Conservation (phyloP, 2,797 vertebrate genomes). For the Falco berigora region DNA sequence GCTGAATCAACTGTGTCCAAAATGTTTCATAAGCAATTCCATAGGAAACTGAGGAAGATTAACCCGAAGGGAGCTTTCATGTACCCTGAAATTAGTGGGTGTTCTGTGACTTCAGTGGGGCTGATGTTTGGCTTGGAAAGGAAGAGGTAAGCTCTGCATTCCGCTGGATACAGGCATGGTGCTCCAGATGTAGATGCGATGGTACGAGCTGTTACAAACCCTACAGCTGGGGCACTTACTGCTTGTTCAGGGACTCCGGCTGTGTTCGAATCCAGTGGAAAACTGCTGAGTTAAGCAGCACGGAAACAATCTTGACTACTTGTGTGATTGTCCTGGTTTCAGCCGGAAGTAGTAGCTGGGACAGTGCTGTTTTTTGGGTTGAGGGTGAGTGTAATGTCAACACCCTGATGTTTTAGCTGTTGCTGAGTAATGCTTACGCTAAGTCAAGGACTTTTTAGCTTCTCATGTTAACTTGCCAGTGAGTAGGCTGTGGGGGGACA, state of each 20-base stretch:
- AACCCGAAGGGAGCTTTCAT: background rate
- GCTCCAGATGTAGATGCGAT: background rate
- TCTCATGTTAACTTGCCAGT: background rate
- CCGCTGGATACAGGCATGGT: background rate
- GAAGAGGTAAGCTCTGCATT: background rate
- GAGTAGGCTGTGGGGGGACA: too few species aligned
- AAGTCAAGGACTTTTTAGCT: background rate
- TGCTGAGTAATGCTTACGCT: background rate
- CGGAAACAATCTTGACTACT: background rate
- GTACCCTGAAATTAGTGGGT: background rate
- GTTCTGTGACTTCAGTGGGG: background rate
- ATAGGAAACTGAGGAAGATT: background rate
- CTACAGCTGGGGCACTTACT: background rate
- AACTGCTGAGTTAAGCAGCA: background rate
- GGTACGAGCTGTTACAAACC: background rate
- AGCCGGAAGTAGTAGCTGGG: too few species aligned
- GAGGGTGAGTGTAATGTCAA: too few species aligned
- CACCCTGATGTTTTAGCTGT: too few species aligned
- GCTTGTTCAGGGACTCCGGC: background rate
- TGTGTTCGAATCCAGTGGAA: background rate
- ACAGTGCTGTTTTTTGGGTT: too few species aligned
- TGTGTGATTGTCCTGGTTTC: background rate
- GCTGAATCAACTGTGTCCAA: background rate
- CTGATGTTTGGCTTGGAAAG: background rate
- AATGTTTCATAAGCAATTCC: background rate